Evolutionary conservation across 2,888 invertebrate genomes (phyloP), one percentile per base, ranked within the genome.

Genomic region (Mimumesa dahlbomi): DNA sequence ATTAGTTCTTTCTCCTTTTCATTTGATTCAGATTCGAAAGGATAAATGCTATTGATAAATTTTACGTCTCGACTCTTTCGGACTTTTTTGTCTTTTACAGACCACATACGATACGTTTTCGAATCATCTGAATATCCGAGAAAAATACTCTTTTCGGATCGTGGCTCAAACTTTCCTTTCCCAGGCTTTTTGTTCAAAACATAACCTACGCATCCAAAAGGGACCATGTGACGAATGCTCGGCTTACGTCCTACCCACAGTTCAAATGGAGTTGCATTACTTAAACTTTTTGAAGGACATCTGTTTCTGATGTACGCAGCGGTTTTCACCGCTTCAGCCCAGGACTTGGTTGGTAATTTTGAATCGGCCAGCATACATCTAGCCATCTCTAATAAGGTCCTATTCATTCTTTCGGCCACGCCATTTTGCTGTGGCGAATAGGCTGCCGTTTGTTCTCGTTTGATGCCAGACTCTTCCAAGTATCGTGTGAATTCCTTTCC

Each of bases 361-460:
- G 31, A 48, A 11, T 31, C 29, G n/a, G 18, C 31, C 4, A 48
- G 11, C 4, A 48, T n/a, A 1, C 21, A 43, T 18, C 18, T 18
- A n/a, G 31, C 31, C 31, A 48, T 48, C 7, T 46, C 14, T 7
- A 46, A 14, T 11, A 46, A 14, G 2, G 45, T 49, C n/a, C 34
- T 14, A 34, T 50, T 50, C 16, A 36, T 50, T 7, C 50, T 50
- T 13, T 50, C 50, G 2, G 50, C 50, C 2, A 50, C 18, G 5
- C 21, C 50, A 7, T 50, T 38, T 36, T 50, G 53, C 18, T 53
- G 16, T 6, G 53, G 31, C 40, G 22, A 42, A 19, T 53, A 42
- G 6, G 53, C 18, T 9, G 29, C 21, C 1, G 38, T 13, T 18
- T 46, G 14, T 16, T 25, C 36, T 2, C 46, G 31, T 11, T 19